Conservation (phyloP, 2,888 invertebrate species). For the Pardosa pseudoannulata region DNA sequence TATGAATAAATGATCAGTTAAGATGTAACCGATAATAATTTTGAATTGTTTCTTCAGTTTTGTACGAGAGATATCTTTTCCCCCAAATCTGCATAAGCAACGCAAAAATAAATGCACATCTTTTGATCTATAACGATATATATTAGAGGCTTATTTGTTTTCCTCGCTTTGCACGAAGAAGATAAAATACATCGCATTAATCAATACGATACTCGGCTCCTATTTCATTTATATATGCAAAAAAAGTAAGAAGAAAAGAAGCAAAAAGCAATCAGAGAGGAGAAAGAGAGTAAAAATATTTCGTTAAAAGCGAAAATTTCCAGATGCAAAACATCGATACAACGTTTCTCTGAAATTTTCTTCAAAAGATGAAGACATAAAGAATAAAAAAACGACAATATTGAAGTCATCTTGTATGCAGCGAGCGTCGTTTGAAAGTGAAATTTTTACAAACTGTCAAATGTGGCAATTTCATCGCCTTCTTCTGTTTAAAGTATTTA, state of each 20-base stretch:
- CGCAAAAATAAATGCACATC: background rate
- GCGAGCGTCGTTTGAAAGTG: conserved; percentile 69
- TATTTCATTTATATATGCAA: conserved; percentile 61
- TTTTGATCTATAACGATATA: conserved; percentile 11
- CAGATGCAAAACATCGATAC: conserved; percentile 69
- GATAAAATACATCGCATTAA: conserved; percentile 55
- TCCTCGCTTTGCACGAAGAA: conserved; percentile 25
- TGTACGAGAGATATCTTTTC: background rate
- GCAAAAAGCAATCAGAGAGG: conserved; percentile 52
- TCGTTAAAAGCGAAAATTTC: conserved; percentile 61
- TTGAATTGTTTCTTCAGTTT: too few relatives aligned
- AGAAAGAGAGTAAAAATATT: conserved; percentile 33
- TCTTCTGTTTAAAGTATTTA: conserved; percentile 71
- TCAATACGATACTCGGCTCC: conserved; percentile 45
- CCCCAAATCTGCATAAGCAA: conserved; percentile 1
- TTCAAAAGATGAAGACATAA: conserved; percentile 53
- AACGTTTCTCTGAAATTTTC: conserved; percentile 48
- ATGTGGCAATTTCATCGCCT: conserved; percentile 71
- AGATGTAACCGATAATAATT: too few relatives aligned
- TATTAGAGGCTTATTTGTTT: conserved; percentile 42
- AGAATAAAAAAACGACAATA: conserved; percentile 60
- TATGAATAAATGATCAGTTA: too few relatives aligned
- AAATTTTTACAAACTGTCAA: conserved; percentile 72
- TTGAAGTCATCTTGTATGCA: conserved; percentile 70
- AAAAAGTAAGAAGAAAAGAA: background rate